phyloP scores from a whole-genome alignment of 2,113 vertebrate genomes.

The Eptesicus fuscus region DNA sequence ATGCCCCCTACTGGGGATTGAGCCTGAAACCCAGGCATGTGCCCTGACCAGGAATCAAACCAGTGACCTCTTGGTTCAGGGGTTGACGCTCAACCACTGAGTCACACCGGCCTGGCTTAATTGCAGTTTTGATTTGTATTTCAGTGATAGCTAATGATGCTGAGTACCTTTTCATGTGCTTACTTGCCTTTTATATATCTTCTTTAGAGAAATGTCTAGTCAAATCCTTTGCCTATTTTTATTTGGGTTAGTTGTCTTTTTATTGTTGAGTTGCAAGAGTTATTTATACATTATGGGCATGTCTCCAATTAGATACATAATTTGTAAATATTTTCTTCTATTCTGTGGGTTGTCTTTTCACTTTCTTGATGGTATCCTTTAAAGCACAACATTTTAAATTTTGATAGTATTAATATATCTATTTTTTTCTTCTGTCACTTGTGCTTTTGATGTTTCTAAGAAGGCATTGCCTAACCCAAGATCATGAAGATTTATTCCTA shows the following conservation, averaged over 20 bases:
- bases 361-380: background rate
- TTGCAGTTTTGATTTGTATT: background rate
- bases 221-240: background rate
- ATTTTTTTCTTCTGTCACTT: background rate
- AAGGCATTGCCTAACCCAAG: background rate
- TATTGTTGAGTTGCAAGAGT: constrained; percentile 1
- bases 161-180: background rate
- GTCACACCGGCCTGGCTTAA: too few species aligned
- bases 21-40: too few species aligned
- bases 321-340: background rate
- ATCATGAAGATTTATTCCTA: background rate
- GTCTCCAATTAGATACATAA: background rate
- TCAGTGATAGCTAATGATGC: background rate
- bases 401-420: background rate
- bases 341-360: background rate
- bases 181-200: background rate
- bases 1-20: too few species aligned
- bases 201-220: background rate
- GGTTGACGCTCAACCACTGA: too few species aligned
- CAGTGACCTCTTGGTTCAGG: too few species aligned
- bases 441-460: background rate
- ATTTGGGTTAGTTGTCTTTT: background rate
- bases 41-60: too few species aligned
- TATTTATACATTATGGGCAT: background rate
- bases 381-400: constrained; percentile 9